Evolutionary conservation across 1,140 invertebrate species (phyloP).

Genomic region (Cotesia chilonis): DNA sequence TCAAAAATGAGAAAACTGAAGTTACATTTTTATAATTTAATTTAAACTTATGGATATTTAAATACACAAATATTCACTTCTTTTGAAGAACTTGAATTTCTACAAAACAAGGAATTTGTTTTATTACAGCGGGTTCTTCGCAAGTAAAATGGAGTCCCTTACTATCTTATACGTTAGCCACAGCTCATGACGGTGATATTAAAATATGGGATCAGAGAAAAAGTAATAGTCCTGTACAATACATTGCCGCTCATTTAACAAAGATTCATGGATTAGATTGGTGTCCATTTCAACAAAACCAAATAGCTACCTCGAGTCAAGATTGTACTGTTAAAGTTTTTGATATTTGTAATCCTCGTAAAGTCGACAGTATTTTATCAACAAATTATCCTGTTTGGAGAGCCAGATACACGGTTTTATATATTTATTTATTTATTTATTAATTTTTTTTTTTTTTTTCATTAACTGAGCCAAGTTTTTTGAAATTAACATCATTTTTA

Average conservation of each 20-base stretch:
- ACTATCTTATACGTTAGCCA: conserved; percentile 84
- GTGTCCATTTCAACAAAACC: conserved; percentile 86
- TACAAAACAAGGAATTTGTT: conserved; percentile 15
- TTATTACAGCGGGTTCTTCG: conserved; percentile 81
- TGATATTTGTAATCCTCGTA: conserved; percentile 84
- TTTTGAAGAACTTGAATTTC: conserved; percentile 19
- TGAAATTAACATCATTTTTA: conserved; percentile 28
- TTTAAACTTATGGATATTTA: too few relatives aligned
- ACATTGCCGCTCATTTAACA: conserved; percentile 91
- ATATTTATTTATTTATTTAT: too few relatives aligned
- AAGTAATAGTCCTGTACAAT: conserved; percentile 85
- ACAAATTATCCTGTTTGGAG: conserved; percentile 92
- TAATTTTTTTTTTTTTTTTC: conserved; percentile 19
- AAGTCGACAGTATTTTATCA: conserved; percentile 82
- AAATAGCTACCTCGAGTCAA: conserved; percentile 91
- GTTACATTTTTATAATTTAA: too few relatives aligned
- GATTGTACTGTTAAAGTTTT: conserved; percentile 96
- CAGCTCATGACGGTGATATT: conserved; percentile 93
- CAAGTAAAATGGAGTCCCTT: conserved; percentile 95
- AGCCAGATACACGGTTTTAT: conserved; percentile 83
- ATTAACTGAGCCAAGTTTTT: conserved; percentile 2
- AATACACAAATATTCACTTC: background rate
- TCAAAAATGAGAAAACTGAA: too few relatives aligned
- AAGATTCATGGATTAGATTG: conserved; percentile 93
- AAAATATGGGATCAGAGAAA: conserved; percentile 95